Evolutionary conservation across 2,113 vertebrate genomes (phyloP).

Genomic region (Nothocercus julius): DNA sequence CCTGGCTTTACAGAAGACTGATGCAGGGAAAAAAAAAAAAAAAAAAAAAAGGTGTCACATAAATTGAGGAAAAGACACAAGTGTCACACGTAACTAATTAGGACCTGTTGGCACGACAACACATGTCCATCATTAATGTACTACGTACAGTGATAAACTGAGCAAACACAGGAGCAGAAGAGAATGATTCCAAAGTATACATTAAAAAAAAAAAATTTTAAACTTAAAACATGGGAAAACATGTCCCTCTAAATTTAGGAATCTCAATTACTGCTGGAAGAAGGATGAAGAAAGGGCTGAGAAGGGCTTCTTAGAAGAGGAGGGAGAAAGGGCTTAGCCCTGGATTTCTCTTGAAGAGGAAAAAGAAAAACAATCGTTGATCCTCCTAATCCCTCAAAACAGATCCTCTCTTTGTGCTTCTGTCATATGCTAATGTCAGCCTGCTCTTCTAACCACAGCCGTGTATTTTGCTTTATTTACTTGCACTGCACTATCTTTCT

Average conservation of each 20-base stretch:
- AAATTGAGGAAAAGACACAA: neutral
- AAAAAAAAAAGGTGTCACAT: neutral
- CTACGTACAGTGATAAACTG: neutral
- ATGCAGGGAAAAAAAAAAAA: neutral
- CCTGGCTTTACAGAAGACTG: neutral
- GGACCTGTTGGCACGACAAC: neutral
- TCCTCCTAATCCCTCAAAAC: neutral
- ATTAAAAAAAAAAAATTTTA: too few species aligned
- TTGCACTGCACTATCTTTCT: neutral
- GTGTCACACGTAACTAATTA: neutral
- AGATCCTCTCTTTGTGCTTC: neutral
- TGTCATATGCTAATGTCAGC: neutral
- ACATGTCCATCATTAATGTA: neutral
- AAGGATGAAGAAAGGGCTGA: neutral
- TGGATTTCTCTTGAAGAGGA: neutral
- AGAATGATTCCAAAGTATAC: too few species aligned
- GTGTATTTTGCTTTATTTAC: neutral
- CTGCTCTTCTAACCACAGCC: neutral
- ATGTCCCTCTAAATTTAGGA: neutral
- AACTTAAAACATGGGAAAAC: neutral
- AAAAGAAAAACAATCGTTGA: neutral
- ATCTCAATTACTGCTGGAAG: neutral
- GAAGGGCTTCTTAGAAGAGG: too few species aligned
- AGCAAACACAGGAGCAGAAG: neutral
- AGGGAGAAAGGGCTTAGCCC: neutral